Percentiles rank a stretch among this genome's conserved stretches.
Conservation (phyloP, 2,888 invertebrate species). For the Spatulosminthurus flaviceps region DNA sequence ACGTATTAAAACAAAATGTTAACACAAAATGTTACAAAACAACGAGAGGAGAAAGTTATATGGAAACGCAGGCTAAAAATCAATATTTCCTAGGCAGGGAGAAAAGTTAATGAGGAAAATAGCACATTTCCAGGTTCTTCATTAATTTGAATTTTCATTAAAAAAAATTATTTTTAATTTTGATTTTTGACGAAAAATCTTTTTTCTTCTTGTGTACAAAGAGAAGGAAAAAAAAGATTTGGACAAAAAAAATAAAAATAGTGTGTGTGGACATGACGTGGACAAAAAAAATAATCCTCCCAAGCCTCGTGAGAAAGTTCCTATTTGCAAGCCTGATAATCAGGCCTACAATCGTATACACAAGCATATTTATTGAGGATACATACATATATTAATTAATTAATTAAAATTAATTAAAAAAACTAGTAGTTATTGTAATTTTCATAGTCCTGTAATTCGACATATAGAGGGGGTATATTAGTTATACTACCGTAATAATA, state of each 20-base stretch:
- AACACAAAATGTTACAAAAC: no score
- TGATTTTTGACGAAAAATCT: not conserved
- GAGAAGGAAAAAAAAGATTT: not conserved
- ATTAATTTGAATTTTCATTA: no score
- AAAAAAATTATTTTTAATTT: no score
- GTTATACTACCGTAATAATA: slow-evolving; percentile 50
- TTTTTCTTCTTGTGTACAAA: not conserved
- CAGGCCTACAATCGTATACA: slow-evolving; percentile 62
- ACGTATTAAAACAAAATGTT: no score
- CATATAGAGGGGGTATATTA: slow-evolving; percentile 46
- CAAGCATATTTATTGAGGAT: slow-evolving; percentile 62
- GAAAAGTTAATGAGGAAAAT: no score
- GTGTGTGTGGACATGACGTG: slow-evolving; percentile 9
- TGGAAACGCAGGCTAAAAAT: no score
- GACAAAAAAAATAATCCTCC: slow-evolving; percentile 57
- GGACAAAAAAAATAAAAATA: no score
- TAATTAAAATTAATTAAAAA: no score
- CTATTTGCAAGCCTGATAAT: slow-evolving; percentile 62
- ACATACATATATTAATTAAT: slow-evolving; percentile 56
- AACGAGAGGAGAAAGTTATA: no score
- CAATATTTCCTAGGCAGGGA: no score
- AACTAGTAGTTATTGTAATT: slow-evolving; percentile 60
- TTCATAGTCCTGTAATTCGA: slow-evolving; percentile 61
- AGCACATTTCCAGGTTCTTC: no score
- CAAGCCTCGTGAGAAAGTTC: slow-evolving; percentile 62